These are phyloP conservation scores for Venustoraphidia nigricollis DNA, from an alignment of 2,888 invertebrate species.

Conservation along the genomic window DNA sequence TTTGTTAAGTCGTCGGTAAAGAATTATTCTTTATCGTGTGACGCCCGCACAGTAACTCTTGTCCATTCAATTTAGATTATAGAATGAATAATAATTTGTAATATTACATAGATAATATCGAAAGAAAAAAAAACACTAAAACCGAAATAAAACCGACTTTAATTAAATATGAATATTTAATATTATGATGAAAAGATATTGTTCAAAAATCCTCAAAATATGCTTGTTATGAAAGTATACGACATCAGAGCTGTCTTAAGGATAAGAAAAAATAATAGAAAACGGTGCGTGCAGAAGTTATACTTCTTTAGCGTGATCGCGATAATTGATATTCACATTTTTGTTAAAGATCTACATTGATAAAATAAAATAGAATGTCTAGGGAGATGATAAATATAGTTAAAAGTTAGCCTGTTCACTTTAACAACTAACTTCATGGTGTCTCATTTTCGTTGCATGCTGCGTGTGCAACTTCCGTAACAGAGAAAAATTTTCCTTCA, in stretches of 20 bases:
- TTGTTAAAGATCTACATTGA: no score
- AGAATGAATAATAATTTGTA: background rate
- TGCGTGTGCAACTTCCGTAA: no score
- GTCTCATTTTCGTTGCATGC: no score
- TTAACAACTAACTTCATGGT: no score
- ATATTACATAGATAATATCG: background rate
- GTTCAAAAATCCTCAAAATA: background rate
- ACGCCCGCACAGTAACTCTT: slow-evolving; percentile 29
- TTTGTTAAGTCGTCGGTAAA: slow-evolving; percentile 5
- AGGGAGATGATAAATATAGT: no score
- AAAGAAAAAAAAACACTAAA: background rate
- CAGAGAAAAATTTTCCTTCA: no score
- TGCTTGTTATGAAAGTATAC: background rate
- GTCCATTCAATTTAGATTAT: slow-evolving; percentile 17
- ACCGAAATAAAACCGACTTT: background rate
- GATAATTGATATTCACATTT: no score
- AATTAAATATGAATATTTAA: background rate
- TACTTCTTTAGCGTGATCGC: no score
- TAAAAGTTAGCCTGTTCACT: no score
- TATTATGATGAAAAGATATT: background rate
- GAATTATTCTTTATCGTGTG: slow-evolving; percentile 11
- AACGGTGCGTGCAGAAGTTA: no score
- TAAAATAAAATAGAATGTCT: no score
- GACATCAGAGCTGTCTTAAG: background rate
- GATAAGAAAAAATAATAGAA: no score